Conservation (phyloP, 1,140 invertebrate species). For the Trichogramma pretiosum region DNA sequence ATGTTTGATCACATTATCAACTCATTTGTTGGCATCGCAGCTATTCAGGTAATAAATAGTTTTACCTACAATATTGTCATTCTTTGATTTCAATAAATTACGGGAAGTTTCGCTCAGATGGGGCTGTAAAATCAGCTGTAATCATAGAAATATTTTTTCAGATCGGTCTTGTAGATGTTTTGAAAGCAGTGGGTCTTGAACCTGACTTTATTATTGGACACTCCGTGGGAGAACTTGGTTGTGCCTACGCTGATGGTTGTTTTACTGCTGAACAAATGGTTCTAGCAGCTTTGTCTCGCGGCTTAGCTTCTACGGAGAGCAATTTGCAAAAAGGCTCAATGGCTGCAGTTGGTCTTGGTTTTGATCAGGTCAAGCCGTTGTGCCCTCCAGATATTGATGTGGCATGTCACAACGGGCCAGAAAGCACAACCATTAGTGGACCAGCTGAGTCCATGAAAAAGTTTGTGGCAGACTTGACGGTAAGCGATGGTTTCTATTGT, state of each 20-base stretch:
- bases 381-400: constrained; percentile 49
- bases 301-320: constrained; percentile 47
- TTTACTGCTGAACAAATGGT: constrained; percentile 78
- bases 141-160: constrained; percentile 32
- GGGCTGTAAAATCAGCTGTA: not conserved
- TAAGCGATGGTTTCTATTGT: not conserved
- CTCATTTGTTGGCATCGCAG: constrained; percentile 65
- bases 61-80: not conserved
- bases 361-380: constrained; percentile 34
- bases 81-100: not conserved
- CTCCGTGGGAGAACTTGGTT: constrained; percentile 82
- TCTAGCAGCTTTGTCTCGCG: constrained; percentile 60
- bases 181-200: constrained; percentile 61
- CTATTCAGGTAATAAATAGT: constrained; percentile 60
- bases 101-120: not conserved
- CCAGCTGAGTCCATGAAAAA: constrained; percentile 39
- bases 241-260: constrained; percentile 81
- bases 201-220: constrained; percentile 80
- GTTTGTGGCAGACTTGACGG: constrained; percentile 39
- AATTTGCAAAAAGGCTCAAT: constrained; percentile 42
- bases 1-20: constrained; percentile 54
- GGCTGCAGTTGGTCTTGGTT: constrained; percentile 49
- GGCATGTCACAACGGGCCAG: constrained; percentile 60
- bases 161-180: constrained; percentile 73
- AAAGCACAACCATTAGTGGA: constrained; percentile 61